phyloP scores from a whole-genome alignment of 2,113 vertebrate genomes.

The Chamaea fasciata region DNA sequence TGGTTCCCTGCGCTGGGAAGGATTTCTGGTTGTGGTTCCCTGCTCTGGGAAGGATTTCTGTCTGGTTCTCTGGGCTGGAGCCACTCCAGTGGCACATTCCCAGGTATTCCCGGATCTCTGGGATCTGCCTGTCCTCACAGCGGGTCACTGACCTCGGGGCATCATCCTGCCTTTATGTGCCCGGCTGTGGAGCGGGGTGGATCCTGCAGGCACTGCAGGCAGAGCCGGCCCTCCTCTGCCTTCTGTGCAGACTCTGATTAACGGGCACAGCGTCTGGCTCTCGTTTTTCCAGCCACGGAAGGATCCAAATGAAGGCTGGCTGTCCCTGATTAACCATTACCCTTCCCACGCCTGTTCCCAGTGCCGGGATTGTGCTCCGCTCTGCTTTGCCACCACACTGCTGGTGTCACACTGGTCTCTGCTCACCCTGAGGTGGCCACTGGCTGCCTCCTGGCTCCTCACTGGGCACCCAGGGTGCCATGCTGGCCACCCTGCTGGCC shows the following conservation, averaged over 20 bases:
- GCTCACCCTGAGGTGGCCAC: background rate
- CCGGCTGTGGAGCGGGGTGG: fast-evolving
- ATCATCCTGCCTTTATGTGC: background rate
- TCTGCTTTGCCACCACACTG: background rate
- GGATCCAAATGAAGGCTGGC: background rate
- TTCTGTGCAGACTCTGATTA: background rate
- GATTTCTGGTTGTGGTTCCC: background rate
- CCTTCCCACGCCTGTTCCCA: background rate
- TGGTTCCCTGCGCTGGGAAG: too few relatives aligned
- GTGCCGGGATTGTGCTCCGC: fast-evolving
- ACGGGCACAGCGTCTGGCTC: background rate
- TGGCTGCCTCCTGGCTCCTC: background rate
- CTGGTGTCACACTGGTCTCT: background rate
- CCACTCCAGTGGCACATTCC: fast-evolving
- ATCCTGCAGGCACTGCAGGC: background rate
- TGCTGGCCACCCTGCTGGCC: background rate
- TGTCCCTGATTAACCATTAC: background rate
- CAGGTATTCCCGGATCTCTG: fast-evolving
- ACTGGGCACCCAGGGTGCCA: background rate
- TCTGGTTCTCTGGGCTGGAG: too few relatives aligned
- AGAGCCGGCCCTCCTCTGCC: background rate
- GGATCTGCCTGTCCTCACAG: background rate
- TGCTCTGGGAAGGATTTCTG: fast-evolving
- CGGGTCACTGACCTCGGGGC: background rate
- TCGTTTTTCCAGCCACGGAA: background rate